These are phyloP conservation scores for Drosophila eugracilis DNA, from an alignment of 1,140 invertebrate species.

Conservation along the genomic window DNA sequence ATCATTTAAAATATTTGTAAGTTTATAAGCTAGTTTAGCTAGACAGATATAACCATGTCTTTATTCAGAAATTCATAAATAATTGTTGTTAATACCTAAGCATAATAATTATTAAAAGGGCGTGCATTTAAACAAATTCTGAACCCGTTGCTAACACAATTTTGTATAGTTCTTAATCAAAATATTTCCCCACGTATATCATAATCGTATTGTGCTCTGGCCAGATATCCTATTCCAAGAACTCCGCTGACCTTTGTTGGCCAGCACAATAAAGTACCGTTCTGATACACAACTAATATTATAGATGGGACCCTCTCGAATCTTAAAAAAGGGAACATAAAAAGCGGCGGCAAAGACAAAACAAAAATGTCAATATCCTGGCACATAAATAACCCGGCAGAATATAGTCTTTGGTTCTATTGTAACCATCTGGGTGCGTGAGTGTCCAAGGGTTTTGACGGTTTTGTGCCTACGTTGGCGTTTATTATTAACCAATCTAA, in stretches of 20 bases:
- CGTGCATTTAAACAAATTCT: slow-evolving; percentile 1
- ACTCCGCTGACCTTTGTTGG: slow-evolving; percentile 41
- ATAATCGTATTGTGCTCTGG: slow-evolving; percentile 50
- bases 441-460: slow-evolving; percentile 25
- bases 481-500: slow-evolving; percentile 50
- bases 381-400: slow-evolving; percentile 69
- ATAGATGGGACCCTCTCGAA: slow-evolving; percentile 20
- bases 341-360: slow-evolving; percentile 64
- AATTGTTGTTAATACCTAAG: no score
- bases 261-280: slow-evolving; percentile 69
- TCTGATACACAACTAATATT: slow-evolving; percentile 50
- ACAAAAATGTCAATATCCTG: slow-evolving; percentile 71
- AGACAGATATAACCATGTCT: no score
- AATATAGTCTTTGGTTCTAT: slow-evolving; percentile 50
- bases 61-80: no score
- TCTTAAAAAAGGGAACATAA: slow-evolving; percentile 28
- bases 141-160: slow-evolving; percentile 14
- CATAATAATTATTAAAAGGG: slow-evolving; percentile 2
- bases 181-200: slow-evolving; percentile 76
- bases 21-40: no score
- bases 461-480: slow-evolving; percentile 25
- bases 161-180: slow-evolving; percentile 39
- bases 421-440: slow-evolving; percentile 39
- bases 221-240: slow-evolving; percentile 25
- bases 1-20: no score